phyloP scores from a whole-genome alignment of 1,140 invertebrate genomes.

The Samia ricini region DNA sequence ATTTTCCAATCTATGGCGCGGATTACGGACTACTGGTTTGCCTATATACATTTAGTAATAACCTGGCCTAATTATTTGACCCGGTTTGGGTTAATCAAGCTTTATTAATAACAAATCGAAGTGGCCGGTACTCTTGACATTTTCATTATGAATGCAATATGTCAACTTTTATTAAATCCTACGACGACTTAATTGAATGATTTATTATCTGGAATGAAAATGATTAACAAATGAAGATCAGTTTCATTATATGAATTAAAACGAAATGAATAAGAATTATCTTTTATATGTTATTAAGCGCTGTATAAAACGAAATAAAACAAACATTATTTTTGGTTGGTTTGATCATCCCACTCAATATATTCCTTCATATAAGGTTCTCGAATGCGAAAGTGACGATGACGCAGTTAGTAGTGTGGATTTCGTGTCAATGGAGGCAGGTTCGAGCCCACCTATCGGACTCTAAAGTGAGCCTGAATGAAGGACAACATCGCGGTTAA shows the following conservation, averaged over 20 bases:
- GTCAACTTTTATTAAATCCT: neutral
- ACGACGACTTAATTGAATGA: neutral
- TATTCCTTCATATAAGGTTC: too few species aligned
- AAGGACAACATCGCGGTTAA: too few species aligned
- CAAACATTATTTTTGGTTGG: too few species aligned
- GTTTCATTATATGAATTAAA: neutral
- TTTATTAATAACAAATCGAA: neutral
- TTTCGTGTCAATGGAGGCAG: too few species aligned
- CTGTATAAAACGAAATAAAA: too few species aligned
- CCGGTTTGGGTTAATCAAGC: neutral
- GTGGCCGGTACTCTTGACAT: neutral
- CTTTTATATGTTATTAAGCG: too few species aligned
- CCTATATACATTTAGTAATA: neutral
- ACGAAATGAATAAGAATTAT: too few species aligned
- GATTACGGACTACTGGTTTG: neutral
- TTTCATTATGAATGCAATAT: neutral
- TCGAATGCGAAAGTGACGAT: too few species aligned
- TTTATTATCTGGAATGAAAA: neutral
- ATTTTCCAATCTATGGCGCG: slow-evolving; percentile 13
- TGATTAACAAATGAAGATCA: neutral
- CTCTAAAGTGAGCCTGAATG: too few species aligned
- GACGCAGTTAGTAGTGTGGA: too few species aligned
- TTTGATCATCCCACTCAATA: too few species aligned
- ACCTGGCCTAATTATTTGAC: neutral
- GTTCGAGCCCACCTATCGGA: too few species aligned